Conservation (phyloP, 1,140 invertebrate genomes). For the Lethocerus indicus region DNA sequence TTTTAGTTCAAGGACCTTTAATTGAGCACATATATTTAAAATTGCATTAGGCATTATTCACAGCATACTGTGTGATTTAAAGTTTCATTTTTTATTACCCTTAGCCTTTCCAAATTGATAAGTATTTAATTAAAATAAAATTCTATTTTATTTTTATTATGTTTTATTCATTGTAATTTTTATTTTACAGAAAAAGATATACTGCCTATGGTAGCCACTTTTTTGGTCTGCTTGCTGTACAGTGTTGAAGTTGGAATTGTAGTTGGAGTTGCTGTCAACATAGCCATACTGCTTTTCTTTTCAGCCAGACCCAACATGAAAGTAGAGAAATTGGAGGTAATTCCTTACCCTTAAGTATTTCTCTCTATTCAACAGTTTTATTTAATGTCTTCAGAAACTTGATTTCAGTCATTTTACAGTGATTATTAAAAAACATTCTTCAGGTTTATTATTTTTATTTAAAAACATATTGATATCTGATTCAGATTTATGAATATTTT, state of each 20-base stretch:
- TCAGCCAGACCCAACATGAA: conserved; percentile 64
- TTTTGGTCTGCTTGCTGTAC: conserved; percentile 59
- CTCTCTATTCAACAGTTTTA: not conserved
- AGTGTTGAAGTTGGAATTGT: conserved; percentile 83
- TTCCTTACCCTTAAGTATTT: conserved; percentile 15
- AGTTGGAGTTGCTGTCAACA: conserved; percentile 66
- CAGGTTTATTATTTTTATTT: not conserved
- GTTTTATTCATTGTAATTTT: not conserved
- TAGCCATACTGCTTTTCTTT: conserved; percentile 70
- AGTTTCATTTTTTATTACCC: not conserved
- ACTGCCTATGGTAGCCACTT: conserved; percentile 58
- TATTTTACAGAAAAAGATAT: conserved; percentile 46
- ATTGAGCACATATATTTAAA: not conserved
- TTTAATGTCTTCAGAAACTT: not conserved
- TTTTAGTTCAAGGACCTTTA: not conserved
- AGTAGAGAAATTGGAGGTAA: conserved; percentile 45
- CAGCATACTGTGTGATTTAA: not conserved
- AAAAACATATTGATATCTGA: not conserved
- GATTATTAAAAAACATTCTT: not conserved
- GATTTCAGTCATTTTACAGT: no score
- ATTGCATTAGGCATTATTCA: not conserved
- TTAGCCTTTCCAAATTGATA: not conserved
- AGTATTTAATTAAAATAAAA: not conserved
- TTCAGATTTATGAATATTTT: not conserved
- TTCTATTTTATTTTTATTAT: not conserved